Conservation (phyloP, 2,888 invertebrate species). For the Pocota personata region DNA sequence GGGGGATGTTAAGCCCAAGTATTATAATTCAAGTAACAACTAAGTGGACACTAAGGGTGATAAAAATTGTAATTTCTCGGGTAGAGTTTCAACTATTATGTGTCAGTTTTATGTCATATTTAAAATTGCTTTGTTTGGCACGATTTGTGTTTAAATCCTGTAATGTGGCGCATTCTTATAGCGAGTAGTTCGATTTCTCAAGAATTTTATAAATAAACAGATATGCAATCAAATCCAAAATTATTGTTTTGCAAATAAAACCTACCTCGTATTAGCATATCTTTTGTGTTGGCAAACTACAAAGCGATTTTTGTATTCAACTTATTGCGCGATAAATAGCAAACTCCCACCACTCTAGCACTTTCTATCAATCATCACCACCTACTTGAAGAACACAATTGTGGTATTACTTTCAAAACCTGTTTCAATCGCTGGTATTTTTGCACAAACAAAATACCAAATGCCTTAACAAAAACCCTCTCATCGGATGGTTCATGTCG, state of each 20-base stretch:
- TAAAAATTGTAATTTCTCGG: too few species aligned
- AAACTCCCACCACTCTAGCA: conserved; percentile 19
- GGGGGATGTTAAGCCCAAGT: too few species aligned
- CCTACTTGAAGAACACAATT: conserved; percentile 48
- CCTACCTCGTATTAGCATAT: not conserved
- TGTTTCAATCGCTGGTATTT: conserved; percentile 25
- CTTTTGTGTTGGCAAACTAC: not conserved
- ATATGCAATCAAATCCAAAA: too few species aligned
- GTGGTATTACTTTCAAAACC: conserved; percentile 43
- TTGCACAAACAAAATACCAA: conserved; percentile 40
- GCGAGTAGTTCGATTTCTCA: too few species aligned
- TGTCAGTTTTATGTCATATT: too few species aligned
- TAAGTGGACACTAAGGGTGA: too few species aligned
- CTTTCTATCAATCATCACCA: conserved; percentile 42
- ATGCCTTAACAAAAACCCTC: not conserved
- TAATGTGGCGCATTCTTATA: too few species aligned
- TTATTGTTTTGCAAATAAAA: not conserved
- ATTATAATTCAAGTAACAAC: too few species aligned
- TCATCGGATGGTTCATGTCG: not conserved
- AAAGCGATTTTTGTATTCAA: not conserved
- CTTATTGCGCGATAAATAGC: not conserved
- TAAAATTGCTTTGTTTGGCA: too few species aligned
- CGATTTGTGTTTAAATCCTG: too few species aligned
- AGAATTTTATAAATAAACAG: too few species aligned
- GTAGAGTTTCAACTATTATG: too few species aligned